Evolutionary conservation across 2,888 invertebrate genomes (phyloP), one percentile per base, ranked within the genome.

Genomic region (Aethes cnicana): DNA sequence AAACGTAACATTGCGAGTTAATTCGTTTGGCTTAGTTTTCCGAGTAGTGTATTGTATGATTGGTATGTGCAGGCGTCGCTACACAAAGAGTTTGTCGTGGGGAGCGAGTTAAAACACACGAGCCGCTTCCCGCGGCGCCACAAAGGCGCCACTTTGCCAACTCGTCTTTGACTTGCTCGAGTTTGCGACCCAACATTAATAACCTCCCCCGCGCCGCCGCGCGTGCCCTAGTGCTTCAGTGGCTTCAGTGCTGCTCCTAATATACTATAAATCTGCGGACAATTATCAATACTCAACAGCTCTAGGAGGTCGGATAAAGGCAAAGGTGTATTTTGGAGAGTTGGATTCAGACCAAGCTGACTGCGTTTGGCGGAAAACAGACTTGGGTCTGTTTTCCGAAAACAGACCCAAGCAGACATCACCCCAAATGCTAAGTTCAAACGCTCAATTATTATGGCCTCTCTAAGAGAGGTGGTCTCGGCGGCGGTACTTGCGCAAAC

Each of bases 141-240:
- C 86, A 86, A 85, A 86, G 83, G 77, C 78, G 73, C 77, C 87
- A 86, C 86, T 87, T 86, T 82, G 82, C 72, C 74, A 78, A 79
- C 71, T 71, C 74, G 68, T 72, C 85, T 85, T 84, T 86, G 85
- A 82, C 79, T 80, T 76, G 66, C 72, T 72, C 66, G 74, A 72
- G 76, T 76, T 77, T 83, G 80, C 81, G 76, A 77, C 79, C 82
- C 68, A 74, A 77, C 82, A 81, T 84, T 84, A 85, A 86, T 87
- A 84, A 84, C 81, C 78, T 74, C 69, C 76, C 83, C 47, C 47
- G 46, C 44, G 52, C 44, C 37, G 32, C 47, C 30, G 44, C 41
- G 36, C 35, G 36, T 42, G 17, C 36, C 50, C 47, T 43, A 26
- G 44, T 50, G 53, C 47, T 12, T 36, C 36, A 37, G n/a, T n/a